Base-by-base conservation (phyloP, 2,113 vertebrate genomes). In the Chlorodrepanis virens region DNA sequence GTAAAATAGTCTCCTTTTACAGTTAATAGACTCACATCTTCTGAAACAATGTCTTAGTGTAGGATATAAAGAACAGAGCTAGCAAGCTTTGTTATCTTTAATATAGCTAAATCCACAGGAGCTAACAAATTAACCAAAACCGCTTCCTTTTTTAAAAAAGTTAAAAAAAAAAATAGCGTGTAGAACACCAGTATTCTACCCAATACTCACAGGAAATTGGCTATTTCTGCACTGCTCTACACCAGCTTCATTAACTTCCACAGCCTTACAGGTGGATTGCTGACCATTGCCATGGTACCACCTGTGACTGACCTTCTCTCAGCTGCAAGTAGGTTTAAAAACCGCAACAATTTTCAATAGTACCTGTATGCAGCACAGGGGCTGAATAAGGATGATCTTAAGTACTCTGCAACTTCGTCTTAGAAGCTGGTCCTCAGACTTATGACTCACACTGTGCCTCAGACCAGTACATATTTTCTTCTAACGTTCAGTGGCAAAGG, bases 141-240 rank as follows among this genome's bases (percentile, higher is more conserved):
- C 1, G 0, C 22, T 14, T 33, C 5, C 4, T 31, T 27, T 17
- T 59, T 80, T 35, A 14, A 3, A 16, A 49, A 77, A 49, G 3
- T 53, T 56, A 2, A 12, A 12, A 52, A 12, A 52, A 60, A 82
- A 82, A 40, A 3, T 8, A 18, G 0, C 2, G 4, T 5, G 1
- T 28, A 65, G 42, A 50, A 15, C 14, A 33, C 18, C 8, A 33
- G 10, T 44, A 14, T 52, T 59, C 33, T 28, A 29, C 21, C 12
- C 16, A 52, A 20, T 17, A 29, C 5, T 78, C 24, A 25, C 29
- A 50, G 5, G 10, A 89, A 86, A 49, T 11, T 29, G 64, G 5
- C 6, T 60, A 4, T 40, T 29, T 49, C 22, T 74, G 6, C 35
- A 49, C 2, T 24, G 14, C 9, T 47, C 49, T 52, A 21, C 12